Conservation (phyloP, 2,797 vertebrate genomes). For the Nasua narica region DNA sequence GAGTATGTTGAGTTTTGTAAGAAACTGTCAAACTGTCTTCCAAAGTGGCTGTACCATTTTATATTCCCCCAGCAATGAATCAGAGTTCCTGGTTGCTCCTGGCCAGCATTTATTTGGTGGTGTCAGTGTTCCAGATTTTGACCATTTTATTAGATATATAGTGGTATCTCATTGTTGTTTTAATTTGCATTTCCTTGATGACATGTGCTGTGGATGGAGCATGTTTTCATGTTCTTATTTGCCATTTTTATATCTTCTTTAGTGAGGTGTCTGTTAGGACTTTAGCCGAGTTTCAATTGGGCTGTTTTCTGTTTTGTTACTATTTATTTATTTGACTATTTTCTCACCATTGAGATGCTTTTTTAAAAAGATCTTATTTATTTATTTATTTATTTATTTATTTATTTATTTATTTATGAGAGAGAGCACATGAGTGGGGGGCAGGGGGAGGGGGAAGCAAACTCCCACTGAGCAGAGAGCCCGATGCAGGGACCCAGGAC, state of each 20-base stretch:
- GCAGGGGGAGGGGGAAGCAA: no score
- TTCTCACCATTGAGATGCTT: neutral
- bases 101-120: neutral
- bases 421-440: no score
- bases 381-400: no score
- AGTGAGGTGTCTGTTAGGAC: neutral
- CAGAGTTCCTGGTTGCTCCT: neutral
- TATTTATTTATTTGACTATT: neutral
- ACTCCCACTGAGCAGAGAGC: no score
- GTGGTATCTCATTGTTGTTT: neutral
- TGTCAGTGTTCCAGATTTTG: neutral
- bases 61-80: neutral
- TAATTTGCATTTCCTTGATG: neutral
- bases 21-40: neutral
- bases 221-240: neutral
- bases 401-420: no score
- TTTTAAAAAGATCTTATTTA: no score
- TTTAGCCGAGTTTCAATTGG: neutral
- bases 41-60: neutral
- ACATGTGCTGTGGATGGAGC: neutral
- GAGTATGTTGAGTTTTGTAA: neutral
- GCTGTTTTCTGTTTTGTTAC: neutral
- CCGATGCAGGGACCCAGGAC: no score
- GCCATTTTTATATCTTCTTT: neutral
- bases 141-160: neutral